These are phyloP conservation scores for Nothocercus julius DNA, from an alignment of 2,113 vertebrate genomes.

Conservation along the genomic window DNA sequence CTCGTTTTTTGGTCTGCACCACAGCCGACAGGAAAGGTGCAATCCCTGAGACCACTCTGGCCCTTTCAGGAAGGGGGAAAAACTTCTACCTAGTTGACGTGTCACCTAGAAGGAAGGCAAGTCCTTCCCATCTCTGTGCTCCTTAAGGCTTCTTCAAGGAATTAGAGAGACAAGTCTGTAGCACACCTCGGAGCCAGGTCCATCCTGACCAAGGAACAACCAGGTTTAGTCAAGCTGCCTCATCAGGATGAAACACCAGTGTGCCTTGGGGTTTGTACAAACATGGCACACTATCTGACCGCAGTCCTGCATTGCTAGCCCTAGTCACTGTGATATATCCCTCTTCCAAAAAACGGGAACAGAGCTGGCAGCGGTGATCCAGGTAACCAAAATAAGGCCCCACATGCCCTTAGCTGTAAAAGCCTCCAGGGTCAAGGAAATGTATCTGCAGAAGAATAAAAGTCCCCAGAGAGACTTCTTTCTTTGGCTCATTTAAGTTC, in stretches of 20 bases:
- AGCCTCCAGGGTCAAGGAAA: not conserved
- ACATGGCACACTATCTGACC: not conserved
- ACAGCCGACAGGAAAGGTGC: accelerated
- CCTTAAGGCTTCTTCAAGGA: not conserved
- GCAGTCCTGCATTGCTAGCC: not conserved
- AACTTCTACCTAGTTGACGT: not conserved
- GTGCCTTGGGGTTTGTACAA: not conserved
- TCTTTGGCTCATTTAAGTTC: not conserved
- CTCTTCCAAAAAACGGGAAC: not conserved
- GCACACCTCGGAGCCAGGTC: not conserved
- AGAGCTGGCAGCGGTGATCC: accelerated
- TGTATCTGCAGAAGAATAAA: not conserved
- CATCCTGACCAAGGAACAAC: not conserved
- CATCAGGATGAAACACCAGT: not conserved
- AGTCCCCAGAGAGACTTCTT: not conserved
- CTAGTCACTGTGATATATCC: not conserved
- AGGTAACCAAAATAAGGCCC: not conserved
- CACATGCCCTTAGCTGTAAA: not conserved
- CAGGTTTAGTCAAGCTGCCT: not conserved
- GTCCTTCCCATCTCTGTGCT: accelerated
- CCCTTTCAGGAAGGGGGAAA: not conserved
- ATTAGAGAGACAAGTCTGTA: not conserved
- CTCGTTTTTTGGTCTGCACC: not conserved
- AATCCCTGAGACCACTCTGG: not conserved
- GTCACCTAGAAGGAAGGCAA: not conserved